Conservation (phyloP, 2,888 invertebrate species). For the Heliconius sara region DNA sequence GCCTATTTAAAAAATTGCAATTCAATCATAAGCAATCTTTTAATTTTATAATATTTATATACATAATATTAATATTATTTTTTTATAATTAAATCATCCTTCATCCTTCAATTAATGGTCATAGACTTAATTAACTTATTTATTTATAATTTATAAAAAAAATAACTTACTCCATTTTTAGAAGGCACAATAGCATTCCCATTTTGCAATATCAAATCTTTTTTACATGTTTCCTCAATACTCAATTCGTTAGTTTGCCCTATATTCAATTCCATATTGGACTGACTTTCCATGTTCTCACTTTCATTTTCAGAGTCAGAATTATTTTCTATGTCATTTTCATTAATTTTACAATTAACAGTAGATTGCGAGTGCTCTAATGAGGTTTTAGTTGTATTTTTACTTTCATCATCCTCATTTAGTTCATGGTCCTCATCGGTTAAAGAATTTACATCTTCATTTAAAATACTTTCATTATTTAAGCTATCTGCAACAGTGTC, state of each 20-base stretch:
- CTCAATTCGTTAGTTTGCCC: neutral
- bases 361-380: neutral
- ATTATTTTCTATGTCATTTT: neutral
- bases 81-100: neutral
- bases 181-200: neutral
- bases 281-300: neutral
- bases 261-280: neutral
- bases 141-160: neutral
- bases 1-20: neutral
- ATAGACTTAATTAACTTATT: neutral
- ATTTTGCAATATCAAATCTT: conserved; percentile 3
- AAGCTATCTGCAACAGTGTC: conserved; percentile 26
- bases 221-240: conserved; percentile 4
- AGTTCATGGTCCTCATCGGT: conserved; percentile 52
- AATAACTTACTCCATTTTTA: conserved; percentile 5
- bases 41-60: neutral
- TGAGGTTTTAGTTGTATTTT: neutral
- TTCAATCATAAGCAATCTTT: neutral
- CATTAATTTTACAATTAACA: neutral
- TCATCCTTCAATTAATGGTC: neutral
- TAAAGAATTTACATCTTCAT: conserved; percentile 52
- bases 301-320: neutral
- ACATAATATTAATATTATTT: neutral
- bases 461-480: conserved; percentile 23
- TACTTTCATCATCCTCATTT: neutral